Evolutionary conservation across 2,113 vertebrate genomes (phyloP), one percentile per base, ranked within the genome.

Genomic region (Alces alces): DNA sequence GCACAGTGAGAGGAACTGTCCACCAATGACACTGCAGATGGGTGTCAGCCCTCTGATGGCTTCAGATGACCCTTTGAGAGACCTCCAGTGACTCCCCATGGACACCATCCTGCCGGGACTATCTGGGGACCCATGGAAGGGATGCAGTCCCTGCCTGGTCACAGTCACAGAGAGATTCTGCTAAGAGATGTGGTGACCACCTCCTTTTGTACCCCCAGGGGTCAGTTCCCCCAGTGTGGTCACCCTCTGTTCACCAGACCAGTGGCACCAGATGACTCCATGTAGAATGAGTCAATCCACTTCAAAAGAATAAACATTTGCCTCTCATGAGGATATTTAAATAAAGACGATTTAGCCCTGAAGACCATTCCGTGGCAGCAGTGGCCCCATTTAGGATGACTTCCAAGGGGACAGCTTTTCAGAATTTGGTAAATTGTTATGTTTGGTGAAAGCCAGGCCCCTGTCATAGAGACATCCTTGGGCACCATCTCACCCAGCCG

Each of bases 1-100:
- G 39, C n/a, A 23, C 19, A 54, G 43, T 11, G 39, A 85, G 39
- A 79, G 43, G 61, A 89, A 15, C 9, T 33, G 30, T 25, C 55
- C 50, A 60, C 36, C 13, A 1, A 0, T 12, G 45, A 70, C 25
- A 30, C 64, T 23, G 23, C 45, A 93, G 30, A 60, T 36, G 36
- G 55, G 1, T 19, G 23, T 87, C 36, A 25, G 5, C 30, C 57
- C 13, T 61, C 78, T 16, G 47, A 39, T 54, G 61, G 47, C 64
- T 73, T 91, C 27, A 16, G 60, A 45, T 5, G 0, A 5, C 50
- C 70, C 12, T 54, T 15, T 28, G 80, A 66, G 61, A 85, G 23
- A 21, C 15, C 21, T 55, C 45, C 7, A 6, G 27, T 19, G 3
- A 16, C 15, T 52, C 50, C 25, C 3, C 1, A 3, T 5, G 25